phyloP scores from a whole-genome alignment of 2,113 vertebrate genomes.

The Anoura caudifer region DNA sequence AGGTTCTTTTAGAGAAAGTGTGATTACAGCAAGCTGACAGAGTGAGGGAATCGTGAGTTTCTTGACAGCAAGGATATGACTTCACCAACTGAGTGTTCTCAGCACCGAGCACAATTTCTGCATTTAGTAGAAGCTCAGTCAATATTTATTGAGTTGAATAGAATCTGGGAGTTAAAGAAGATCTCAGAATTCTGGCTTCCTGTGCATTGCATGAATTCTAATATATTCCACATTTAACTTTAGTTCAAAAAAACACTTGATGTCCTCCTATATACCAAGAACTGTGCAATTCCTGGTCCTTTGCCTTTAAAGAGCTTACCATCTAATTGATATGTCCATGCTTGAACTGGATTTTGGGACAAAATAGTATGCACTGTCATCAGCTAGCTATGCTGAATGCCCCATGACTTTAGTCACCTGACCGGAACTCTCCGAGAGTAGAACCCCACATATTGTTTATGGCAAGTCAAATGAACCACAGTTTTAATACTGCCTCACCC shows the following conservation, averaged over 20 bases:
- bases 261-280: background rate
- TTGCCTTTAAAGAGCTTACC: constrained; percentile 29
- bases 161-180: background rate
- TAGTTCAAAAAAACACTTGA: background rate
- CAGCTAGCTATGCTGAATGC: constrained; percentile 58
- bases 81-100: background rate
- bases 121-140: background rate
- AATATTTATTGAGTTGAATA: background rate
- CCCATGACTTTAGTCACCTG: constrained; percentile 60
- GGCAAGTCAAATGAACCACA: constrained; percentile 3
- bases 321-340: background rate
- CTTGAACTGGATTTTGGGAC: constrained; percentile 48
- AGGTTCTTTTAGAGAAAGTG: constrained; percentile 32
- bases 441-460: constrained; percentile 12
- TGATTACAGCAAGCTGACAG: background rate
- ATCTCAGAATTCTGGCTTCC: background rate
- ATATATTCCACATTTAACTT: background rate
- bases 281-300: background rate
- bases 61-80: background rate
- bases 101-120: background rate
- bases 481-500: background rate
- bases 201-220: background rate
- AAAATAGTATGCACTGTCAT: constrained; percentile 57
- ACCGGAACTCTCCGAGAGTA: constrained; percentile 19
- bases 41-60: background rate